Percentiles rank a stretch among this genome's conserved stretches.
Evolutionary conservation across 2,797 vertebrate species (phyloP).

Genomic region (Sebastes steindachneri): DNA sequence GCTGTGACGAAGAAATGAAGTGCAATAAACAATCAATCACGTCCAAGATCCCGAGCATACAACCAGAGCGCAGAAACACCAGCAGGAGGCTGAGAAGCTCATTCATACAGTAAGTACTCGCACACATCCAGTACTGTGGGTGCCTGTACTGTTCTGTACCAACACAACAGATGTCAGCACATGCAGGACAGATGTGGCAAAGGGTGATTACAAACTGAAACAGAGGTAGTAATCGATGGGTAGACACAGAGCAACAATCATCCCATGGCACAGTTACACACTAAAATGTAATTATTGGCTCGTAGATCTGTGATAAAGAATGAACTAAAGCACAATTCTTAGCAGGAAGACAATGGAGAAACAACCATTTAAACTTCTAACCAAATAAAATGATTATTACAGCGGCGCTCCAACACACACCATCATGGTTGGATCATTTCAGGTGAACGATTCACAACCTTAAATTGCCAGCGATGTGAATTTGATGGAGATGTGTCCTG

Average conservation of each 20-base stretch:
- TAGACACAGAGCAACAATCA: background rate
- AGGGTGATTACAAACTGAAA: background rate
- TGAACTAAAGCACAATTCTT: background rate
- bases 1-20: background rate
- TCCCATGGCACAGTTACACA: background rate
- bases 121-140: background rate
- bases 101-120: background rate
- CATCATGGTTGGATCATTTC: background rate
- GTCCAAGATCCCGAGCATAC: background rate
- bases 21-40: background rate
- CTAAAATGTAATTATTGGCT: background rate
- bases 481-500: background rate
- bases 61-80: background rate
- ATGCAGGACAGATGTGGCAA: constrained; percentile 15
- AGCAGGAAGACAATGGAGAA: background rate
- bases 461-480: background rate
- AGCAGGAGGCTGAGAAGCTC: constrained; percentile 19
- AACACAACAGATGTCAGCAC: constrained; percentile 9
- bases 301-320: background rate
- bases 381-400: background rate
- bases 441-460: background rate
- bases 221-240: background rate
- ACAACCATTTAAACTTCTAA: background rate
- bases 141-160: background rate
- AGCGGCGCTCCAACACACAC: background rate